Evolutionary conservation across 2,797 vertebrate species (phyloP).

Genomic region (Girardinus metallicus): DNA sequence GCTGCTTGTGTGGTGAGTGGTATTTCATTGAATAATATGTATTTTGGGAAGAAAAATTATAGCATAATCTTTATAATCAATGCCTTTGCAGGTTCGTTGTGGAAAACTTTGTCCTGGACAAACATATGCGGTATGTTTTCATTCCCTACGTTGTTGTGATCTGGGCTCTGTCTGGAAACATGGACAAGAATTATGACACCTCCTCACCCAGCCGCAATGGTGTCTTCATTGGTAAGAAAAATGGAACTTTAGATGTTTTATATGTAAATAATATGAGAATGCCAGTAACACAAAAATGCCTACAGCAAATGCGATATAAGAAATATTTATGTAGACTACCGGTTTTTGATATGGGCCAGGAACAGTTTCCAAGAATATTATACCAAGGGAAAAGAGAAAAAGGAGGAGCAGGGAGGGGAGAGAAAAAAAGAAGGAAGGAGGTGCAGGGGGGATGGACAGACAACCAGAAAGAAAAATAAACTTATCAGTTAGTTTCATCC

Average conservation of each 20-base stretch:
- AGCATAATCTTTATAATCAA: not conserved
- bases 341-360: not conserved
- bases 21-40: not conserved
- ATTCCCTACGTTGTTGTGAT: slow-evolving; percentile 84
- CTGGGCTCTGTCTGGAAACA: slow-evolving; percentile 78
- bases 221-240: slow-evolving; percentile 81
- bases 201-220: slow-evolving; percentile 64
- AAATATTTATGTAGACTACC: not conserved
- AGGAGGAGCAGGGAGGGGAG: not conserved
- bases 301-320: not conserved
- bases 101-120: slow-evolving; percentile 83
- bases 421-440: not conserved
- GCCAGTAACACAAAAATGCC: not conserved
- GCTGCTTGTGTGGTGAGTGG: slow-evolving; percentile 71
- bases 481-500: not conserved
- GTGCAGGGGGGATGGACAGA: not conserved
- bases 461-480: not conserved
- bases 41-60: not conserved
- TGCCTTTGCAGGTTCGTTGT: slow-evolving; percentile 78
- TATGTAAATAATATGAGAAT: not conserved
- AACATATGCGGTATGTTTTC: slow-evolving; percentile 83
- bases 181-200: slow-evolving; percentile 69
- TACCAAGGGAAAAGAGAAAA: not conserved
- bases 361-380: not conserved
- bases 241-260: not conserved